A percentile compares a stretch with the other conserved stretches of the same genome.
phyloP scores from a whole-genome alignment of 1,140 invertebrate species.

The Drosophila seguyi region DNA sequence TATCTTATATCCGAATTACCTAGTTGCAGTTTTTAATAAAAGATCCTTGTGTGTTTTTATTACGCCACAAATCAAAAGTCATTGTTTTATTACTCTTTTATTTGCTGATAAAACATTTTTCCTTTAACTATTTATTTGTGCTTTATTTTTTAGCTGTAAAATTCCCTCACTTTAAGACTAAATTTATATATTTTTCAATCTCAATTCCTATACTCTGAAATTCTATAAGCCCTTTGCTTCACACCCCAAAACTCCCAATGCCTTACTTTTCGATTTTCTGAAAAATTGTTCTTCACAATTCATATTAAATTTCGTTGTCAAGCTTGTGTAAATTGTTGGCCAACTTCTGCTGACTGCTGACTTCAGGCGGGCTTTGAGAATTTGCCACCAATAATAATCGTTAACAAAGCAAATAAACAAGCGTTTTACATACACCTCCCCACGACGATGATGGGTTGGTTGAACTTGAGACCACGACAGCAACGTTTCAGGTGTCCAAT shows the following conservation, averaged over 20 bases:
- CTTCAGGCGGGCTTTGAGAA: conserved; percentile 14
- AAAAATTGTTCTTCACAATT: conserved; percentile 1
- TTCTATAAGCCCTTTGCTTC: not conserved
- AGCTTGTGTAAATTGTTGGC: conserved; percentile 46
- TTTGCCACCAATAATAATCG: conserved; percentile 40
- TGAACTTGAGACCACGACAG: conserved; percentile 21
- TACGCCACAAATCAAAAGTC: not conserved
- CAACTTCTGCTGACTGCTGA: conserved; percentile 61
- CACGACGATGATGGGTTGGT: conserved; percentile 14
- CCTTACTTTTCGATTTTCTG: not conserved
- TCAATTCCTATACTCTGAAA: not conserved
- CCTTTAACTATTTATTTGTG: not conserved
- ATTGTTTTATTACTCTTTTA: not conserved
- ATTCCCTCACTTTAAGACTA: not conserved
- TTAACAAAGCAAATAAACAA: conserved; percentile 62
- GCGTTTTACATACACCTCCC: conserved; percentile 44
- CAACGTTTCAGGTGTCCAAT: conserved; percentile 42
- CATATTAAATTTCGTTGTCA: conserved; percentile 64
- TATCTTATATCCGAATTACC: not conserved
- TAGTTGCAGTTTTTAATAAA: not conserved
- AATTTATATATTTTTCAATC: not conserved
- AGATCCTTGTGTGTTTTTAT: too few relatives aligned
- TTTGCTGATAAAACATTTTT: not conserved
- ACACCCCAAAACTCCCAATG: not conserved
- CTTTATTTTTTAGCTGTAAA: not conserved